Percentiles rank a stretch among this genome's conserved stretches.
phyloP scores from a whole-genome alignment of 2,113 vertebrate species.

The Paramormyrops kingsleyae region DNA sequence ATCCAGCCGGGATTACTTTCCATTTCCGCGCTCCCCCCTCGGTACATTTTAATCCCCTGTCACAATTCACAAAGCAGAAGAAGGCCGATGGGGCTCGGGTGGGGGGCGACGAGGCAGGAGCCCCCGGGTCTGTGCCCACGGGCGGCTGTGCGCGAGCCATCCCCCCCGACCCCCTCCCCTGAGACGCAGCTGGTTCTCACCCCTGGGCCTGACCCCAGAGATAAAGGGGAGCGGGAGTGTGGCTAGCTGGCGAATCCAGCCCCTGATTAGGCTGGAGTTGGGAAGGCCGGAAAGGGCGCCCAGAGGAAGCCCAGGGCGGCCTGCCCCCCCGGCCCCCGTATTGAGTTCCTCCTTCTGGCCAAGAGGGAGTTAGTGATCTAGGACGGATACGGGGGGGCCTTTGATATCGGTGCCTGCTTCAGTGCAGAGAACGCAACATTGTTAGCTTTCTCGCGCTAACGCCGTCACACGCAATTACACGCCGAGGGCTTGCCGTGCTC shows the following conservation, averaged over 20 bases:
- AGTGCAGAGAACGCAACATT: neutral
- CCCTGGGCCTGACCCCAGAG: slow-evolving; percentile 21
- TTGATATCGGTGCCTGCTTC: neutral
- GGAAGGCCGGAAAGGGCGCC: slow-evolving; percentile 14
- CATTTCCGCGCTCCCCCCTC: neutral
- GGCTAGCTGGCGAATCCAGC: neutral
- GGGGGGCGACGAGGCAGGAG: slow-evolving; percentile 22
- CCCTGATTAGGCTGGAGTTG: slow-evolving; percentile 26
- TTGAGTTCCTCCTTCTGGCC: slow-evolving; percentile 26
- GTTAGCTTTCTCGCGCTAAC: neutral
- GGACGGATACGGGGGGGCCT: neutral
- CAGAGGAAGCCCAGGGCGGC: slow-evolving; percentile 27
- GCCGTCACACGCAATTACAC: neutral
- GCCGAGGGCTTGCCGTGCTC: neutral
- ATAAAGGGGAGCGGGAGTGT: neutral
- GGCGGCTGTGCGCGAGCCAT: slow-evolving; percentile 28
- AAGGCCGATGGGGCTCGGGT: slow-evolving; percentile 9
- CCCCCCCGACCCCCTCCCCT: slow-evolving; percentile 15
- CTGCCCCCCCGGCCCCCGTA: slow-evolving; percentile 17
- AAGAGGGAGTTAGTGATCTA: slow-evolving; percentile 6
- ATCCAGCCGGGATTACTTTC: slow-evolving; percentile 7
- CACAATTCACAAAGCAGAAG: slow-evolving; percentile 31
- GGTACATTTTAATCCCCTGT: slow-evolving; percentile 28
- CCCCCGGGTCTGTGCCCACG: slow-evolving; percentile 21
- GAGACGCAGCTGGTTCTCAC: slow-evolving; percentile 17